These are phyloP conservation scores for Egretta garzetta DNA, from an alignment of 2,113 vertebrate genomes.

Conservation along the genomic window DNA sequence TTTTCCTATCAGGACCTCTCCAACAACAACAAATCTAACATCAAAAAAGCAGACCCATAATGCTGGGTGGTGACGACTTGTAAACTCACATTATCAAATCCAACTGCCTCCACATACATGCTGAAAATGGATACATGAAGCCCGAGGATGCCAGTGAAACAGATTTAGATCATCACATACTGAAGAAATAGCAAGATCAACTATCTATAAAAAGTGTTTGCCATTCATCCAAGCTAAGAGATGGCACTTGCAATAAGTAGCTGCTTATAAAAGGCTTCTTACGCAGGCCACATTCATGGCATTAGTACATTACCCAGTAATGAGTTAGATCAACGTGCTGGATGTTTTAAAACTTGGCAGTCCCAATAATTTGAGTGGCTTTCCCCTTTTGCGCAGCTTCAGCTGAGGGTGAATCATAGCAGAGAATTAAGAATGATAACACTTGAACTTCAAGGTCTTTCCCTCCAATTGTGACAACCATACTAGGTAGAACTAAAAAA, in stretches of 20 bases:
- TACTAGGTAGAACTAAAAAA: background rate
- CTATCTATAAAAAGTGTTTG: constrained; percentile 43
- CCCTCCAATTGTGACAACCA: background rate
- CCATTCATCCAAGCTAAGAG: background rate
- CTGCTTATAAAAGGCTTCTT: constrained; percentile 1
- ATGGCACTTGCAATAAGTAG: background rate
- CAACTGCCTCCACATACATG: background rate
- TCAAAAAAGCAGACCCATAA: background rate
- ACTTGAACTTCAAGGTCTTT: background rate
- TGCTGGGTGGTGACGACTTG: background rate
- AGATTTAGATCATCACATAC: constrained; percentile 37
- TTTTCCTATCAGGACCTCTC: background rate
- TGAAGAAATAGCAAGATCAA: constrained; percentile 38
- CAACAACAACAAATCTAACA: constrained; percentile 50
- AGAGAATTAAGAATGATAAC: constrained; percentile 14
- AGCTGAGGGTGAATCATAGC: background rate
- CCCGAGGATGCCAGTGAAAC: constrained; percentile 21
- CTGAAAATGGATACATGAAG: constrained; percentile 50
- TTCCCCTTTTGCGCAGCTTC: background rate
- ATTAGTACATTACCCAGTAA: constrained; percentile 9
- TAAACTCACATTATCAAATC: background rate
- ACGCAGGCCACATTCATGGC: background rate
- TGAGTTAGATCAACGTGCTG: background rate
- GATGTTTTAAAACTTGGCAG: background rate
- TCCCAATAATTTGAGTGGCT: background rate